Evolutionary conservation across 2,113 vertebrate genomes (phyloP).

Genomic region (Ursus arctos): DNA sequence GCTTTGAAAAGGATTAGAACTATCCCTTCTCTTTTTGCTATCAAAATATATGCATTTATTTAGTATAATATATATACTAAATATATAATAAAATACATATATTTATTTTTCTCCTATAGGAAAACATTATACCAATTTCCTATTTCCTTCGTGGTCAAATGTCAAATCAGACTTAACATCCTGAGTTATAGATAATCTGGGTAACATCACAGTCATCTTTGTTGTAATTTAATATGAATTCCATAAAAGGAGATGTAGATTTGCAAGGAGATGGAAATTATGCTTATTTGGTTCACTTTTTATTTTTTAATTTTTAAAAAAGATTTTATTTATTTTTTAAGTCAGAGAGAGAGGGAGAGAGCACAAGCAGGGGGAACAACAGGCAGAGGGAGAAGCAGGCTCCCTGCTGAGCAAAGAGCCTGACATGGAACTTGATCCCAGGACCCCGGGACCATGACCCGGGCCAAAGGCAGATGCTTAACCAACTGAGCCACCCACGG

Average conservation of each 20-base stretch:
- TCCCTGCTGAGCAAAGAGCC: too few species aligned
- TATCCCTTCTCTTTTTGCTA: background rate
- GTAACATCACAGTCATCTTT: background rate
- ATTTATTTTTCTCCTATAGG: background rate
- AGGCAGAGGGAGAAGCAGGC: too few species aligned
- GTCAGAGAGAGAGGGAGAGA: background rate
- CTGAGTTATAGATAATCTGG: background rate
- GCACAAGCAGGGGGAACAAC: too few species aligned
- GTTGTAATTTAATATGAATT: background rate
- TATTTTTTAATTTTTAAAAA: background rate
- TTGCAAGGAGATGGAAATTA: background rate
- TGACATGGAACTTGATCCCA: too few species aligned
- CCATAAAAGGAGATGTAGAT: conserved; percentile 5
- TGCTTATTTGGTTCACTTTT: background rate
- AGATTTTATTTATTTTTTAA: background rate
- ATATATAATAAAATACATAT: background rate
- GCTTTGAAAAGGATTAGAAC: conserved; percentile 45
- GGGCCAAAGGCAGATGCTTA: too few species aligned
- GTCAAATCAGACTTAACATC: conserved; percentile 28
- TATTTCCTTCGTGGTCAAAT: conserved; percentile 10
- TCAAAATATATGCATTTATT: background rate
- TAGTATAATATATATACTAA: background rate
- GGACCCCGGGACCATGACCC: too few species aligned
- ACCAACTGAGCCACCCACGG: too few species aligned
- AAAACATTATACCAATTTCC: background rate